A percentile compares a stretch with the other conserved stretches of the same genome.
Conservation (phyloP, 2,113 vertebrate species). For the Callithrix jacchus region DNA sequence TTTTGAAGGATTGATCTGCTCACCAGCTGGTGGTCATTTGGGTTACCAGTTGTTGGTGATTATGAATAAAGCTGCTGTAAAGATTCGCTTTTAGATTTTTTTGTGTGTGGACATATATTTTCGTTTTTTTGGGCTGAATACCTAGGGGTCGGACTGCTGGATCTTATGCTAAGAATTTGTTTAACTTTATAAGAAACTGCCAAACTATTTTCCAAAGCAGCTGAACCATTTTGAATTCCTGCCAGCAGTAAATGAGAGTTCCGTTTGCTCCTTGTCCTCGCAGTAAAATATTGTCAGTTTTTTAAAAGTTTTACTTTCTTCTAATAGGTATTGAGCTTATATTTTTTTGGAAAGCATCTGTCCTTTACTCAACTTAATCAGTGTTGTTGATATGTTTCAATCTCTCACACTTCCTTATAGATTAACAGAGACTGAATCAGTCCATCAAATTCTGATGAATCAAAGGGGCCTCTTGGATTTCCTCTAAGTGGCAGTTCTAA, state of each 20-base stretch:
- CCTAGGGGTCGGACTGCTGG: neutral
- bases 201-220: neutral
- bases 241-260: neutral
- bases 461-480: neutral
- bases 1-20: neutral
- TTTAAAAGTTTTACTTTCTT: neutral
- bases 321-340: neutral
- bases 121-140: neutral
- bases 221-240: neutral
- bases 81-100: neutral
- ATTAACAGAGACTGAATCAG: neutral
- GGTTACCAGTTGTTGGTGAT: neutral
- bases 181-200: neutral
- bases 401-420: neutral
- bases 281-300: neutral
- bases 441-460: neutral
- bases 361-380: neutral
- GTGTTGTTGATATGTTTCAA: neutral
- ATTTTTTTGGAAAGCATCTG: neutral
- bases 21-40: neutral
- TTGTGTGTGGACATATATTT: neutral
- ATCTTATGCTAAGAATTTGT: neutral
- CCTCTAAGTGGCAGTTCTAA: neutral
- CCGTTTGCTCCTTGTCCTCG: neutral
- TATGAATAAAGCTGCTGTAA: neutral